Evolutionary conservation across 2,888 invertebrate genomes (phyloP).

Genomic region (Acanthacorydalis orientalis): DNA sequence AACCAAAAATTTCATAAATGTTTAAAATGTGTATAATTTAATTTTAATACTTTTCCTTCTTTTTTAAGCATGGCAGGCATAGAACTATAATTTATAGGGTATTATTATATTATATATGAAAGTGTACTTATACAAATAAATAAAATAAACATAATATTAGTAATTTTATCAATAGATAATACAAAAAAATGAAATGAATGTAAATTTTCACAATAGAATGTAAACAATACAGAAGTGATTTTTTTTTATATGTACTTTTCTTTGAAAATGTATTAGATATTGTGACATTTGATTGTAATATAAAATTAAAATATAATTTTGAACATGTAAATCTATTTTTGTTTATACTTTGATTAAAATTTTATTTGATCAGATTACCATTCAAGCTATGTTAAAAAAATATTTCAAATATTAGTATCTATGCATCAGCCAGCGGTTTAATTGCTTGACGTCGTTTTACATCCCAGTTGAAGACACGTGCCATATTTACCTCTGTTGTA

Average conservation of each 20-base stretch:
- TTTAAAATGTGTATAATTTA: no score
- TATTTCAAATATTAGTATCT: no score
- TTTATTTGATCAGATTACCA: no score
- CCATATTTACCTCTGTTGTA: conserved; percentile 98
- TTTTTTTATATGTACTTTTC: no score
- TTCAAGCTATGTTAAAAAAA: no score
- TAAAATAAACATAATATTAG: background rate
- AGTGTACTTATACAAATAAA: background rate
- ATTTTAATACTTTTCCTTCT: background rate
- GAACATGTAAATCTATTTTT: no score
- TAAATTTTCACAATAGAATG: background rate
- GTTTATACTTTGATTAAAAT: no score
- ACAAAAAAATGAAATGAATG: background rate
- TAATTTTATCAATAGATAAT: background rate
- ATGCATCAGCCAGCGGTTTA: conserved; percentile 22
- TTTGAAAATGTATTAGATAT: no score
- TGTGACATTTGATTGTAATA: no score
- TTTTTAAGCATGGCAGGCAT: background rate
- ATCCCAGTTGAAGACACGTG: conserved; percentile 95
- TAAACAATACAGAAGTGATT: background rate
- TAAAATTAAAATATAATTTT: no score
- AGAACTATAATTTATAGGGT: background rate
- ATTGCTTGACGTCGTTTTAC: conserved; percentile 77
- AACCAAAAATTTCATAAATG: no score
- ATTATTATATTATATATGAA: background rate